Evolutionary conservation across 1,140 invertebrate genomes (phyloP), one percentile per base, ranked within the genome.

Genomic region (Apis cerana): DNA sequence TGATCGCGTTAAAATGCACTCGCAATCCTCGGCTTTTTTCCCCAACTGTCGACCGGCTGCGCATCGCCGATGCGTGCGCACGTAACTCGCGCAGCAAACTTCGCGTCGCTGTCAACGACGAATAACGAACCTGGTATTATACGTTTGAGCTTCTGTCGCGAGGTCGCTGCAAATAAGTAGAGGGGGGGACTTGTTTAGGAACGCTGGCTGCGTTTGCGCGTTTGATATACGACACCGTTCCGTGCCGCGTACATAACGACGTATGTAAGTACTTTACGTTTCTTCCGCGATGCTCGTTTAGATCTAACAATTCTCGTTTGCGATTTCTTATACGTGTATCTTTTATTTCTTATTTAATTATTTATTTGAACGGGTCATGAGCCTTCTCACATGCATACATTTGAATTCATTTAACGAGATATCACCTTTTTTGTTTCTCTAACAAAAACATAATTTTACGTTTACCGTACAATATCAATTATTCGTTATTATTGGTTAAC

Each of bases 1-100:
- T 64, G 80, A 75, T 75, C 71, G 56, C 71, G 71, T 75, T 75
- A 58, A 75, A 75, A 75, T 75, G 21, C 56, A 75, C 71, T 61
- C 61, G 43, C 15, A 21, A 21, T 50, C 5, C 15, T 43, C 13
- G 43, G 23, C 17, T 62, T 50, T 27, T 64, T 27, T 23, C 3
- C 0, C 1, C 11, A 21, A 19, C 15, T 17, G 64, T 65, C 64
- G 1, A 43, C 7, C 10, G 27, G 27, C 19, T 2, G 23, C 13
- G 13, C 17, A 33, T 33, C 33, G 33, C 33, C 5, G 4, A 11
- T 48, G 17, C 27, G 23, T 19, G 10, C 48, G 5, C 9, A 2
- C 23, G 52, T 27, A 19, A 71, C 69, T 19, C 15, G n/a, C 52
- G 52, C 69, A 43, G 13, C 10, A 33, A 17, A 19, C 19, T 56